These are phyloP conservation scores for Cranoglanis bouderius DNA, from an alignment of 2,113 vertebrate genomes.

Conservation along the genomic window DNA sequence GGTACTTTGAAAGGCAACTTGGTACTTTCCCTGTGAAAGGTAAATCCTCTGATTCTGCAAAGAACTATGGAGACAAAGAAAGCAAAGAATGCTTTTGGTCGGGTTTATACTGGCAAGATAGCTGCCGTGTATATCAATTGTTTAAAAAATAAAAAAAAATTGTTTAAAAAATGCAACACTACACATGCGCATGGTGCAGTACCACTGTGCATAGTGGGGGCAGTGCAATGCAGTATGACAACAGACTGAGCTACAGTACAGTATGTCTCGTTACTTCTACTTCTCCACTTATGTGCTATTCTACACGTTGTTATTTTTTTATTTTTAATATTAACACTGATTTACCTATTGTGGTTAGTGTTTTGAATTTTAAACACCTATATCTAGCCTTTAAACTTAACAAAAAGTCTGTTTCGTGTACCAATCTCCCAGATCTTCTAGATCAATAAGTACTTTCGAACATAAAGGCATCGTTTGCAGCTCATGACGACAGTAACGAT, in stretches of 20 bases:
- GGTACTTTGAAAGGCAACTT: not conserved
- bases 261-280: not conserved
- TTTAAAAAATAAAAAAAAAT: not conserved
- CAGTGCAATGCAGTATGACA: not conserved
- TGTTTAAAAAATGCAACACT: not conserved
- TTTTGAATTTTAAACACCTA: not conserved
- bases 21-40: not conserved
- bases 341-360: not conserved
- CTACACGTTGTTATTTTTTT: not conserved
- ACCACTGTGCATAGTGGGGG: not conserved
- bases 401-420: not conserved
- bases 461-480: not conserved
- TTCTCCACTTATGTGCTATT: not conserved
- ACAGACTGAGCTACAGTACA: not conserved
- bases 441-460: not conserved
- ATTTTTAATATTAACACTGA: not conserved
- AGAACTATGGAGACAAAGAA: too few species aligned
- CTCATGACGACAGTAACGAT: not conserved
- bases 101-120: not conserved
- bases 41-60: not conserved
- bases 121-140: not conserved
- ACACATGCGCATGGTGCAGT: not conserved
- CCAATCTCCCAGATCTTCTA: not conserved
- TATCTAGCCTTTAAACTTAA: not conserved
- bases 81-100: not conserved